Evolutionary conservation across 1,140 invertebrate genomes (phyloP), one percentile per base, ranked within the genome.

Genomic region (Fopius arisanus): DNA sequence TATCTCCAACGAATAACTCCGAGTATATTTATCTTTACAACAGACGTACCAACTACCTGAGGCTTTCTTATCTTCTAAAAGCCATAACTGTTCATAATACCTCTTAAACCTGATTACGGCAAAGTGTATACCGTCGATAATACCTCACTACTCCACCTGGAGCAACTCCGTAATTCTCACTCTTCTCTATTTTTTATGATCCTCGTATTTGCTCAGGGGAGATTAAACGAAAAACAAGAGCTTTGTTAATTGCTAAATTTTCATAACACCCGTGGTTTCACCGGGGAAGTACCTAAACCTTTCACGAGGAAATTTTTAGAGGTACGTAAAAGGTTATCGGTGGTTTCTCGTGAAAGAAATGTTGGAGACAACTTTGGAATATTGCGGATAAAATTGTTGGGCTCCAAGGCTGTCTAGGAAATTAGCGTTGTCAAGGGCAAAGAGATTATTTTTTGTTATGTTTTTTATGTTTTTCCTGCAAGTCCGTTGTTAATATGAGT

Each of bases 41-140:
- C 14, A n/a, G 16, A 48, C 43, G 14, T 2, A 48, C 43, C 43
- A 48, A 48, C 43, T 48, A 48, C 43, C 43, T 48, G 43, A 19
- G 43, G 43, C 43, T 48, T 14, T 19, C 43, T 48, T 48, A 48
- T 48, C 43, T 48, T 48, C 14, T 48, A 48, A 48, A 48, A 48
- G 43, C 43, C 43, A 48, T 48, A 48, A 48, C 43, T 48, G 43
- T 48, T 48, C 43, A 48, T 48, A 48, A 48, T 48, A 48, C 43
- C 43, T 48, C 43, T 48, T 48, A 48, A 48, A 48, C 43, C 43
- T 48, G 43, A 48, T 48, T 48, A 48, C 43, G 16, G 43, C n/a
- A 48, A 19, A 48, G 43, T 48, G 43, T 16, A 14, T 19, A 19
- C 43, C 14, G n/a, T n/a, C 14, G 43, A n/a, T 48, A 48, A 48